Evolutionary conservation across 2,888 invertebrate species (phyloP), one percentile per base, ranked within the genome.

Genomic region (Drosophila gaucha): DNA sequence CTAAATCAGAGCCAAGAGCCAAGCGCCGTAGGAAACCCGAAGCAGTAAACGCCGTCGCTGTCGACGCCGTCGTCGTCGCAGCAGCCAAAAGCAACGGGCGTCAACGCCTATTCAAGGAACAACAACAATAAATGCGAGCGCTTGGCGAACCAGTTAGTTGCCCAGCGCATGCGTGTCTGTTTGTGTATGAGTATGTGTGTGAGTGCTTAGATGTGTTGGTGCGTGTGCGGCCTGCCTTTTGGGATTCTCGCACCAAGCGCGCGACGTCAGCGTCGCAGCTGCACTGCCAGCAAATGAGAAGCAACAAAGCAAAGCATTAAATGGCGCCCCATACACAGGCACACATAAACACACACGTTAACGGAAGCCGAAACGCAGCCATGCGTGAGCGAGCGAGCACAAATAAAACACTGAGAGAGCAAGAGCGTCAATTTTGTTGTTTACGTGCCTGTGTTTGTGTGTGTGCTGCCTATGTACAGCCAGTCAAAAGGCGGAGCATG

Each of bases 401-500:
- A 68, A 66, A 56, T n/a, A 26, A 31, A 64, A 24, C 46, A 33
- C 31, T 26, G 74, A 62, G 66, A 74, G 72, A 74, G 73, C 49
- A 50, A 44, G 62, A 68, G 60, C 52, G 59, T 52, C 50, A 43
- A 33, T 26, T 28, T 26, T 8, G 20, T 41, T 24, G 35, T 39
- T 22, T 49, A 18, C 52, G 43, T 33, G 44, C 38, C 14, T 56
- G 24, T 24, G 18, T 56, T 22, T 60, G 35, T 51, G 46, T 35
- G 26, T 14, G 36, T 14, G 35, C 56, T 64, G 52, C 57, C 51
- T 72, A 72, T 72, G n/a, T 72, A 72, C 71, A 47, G 54, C 46
- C 62, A 65, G 56, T 16, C 55, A 75, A 78, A 85, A 89, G 89
- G 89, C 89, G 89, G 89, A 86, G 90, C 89, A 89, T 89, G 90